phyloP scores from a whole-genome alignment of 2,888 invertebrate species.

The Phyto melanocephala region DNA sequence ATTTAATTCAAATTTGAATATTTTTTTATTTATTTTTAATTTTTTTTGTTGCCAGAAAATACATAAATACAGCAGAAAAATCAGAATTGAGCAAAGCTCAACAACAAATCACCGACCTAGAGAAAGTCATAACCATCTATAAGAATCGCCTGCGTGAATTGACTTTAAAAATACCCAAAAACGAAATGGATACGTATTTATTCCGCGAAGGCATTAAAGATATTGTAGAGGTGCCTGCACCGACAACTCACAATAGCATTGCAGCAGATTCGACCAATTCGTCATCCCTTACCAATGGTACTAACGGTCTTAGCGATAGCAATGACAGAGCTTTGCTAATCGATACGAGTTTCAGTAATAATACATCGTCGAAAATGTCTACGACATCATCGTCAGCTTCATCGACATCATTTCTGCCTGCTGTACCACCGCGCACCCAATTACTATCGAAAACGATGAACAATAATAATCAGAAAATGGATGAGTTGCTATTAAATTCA shows the following conservation, averaged over 20 bases:
- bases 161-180: constrained; percentile 77
- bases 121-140: constrained; percentile 90
- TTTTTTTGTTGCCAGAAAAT: constrained; percentile 83
- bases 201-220: constrained; percentile 81
- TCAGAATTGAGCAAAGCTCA: constrained; percentile 93
- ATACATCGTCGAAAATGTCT: constrained; percentile 68
- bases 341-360: constrained; percentile 73
- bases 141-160: constrained; percentile 88
- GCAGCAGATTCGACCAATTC: constrained; percentile 30
- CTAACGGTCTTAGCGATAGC: constrained; percentile 65
- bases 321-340: constrained; percentile 77
- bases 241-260: constrained; percentile 68
- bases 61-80: constrained; percentile 94
- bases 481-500: constrained; percentile 86
- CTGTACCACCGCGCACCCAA: constrained; percentile 76
- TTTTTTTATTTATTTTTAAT: no score
- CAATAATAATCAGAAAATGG: constrained; percentile 87
- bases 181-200: constrained; percentile 79
- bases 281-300: constrained; percentile 52
- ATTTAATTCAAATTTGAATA: no score
- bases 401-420: constrained; percentile 76
- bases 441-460: constrained; percentile 80
- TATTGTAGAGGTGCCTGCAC: constrained; percentile 79
- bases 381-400: constrained; percentile 71
- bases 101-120: constrained; percentile 91